Evolutionary conservation across 2,888 invertebrate species (phyloP).

Genomic region (Desoria tigrina): DNA sequence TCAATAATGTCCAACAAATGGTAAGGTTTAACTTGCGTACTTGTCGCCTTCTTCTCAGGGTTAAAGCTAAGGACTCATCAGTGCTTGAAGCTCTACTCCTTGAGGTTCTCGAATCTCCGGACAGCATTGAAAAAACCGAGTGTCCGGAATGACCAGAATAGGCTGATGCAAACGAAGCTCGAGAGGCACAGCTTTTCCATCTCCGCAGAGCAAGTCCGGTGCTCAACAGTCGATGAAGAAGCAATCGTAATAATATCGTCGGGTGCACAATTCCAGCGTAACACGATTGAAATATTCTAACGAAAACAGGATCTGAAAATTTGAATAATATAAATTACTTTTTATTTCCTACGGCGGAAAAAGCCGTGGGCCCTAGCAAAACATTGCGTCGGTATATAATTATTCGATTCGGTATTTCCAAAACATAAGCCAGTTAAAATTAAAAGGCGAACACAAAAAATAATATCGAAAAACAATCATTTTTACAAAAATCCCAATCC

Average conservation of each 20-base stretch:
- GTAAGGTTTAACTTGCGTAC: constrained; percentile 46
- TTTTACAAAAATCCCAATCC: no score
- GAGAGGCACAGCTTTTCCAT: constrained; percentile 58
- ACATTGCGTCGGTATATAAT: no score
- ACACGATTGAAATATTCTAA: constrained; percentile 57
- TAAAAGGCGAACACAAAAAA: no score
- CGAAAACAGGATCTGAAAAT: constrained; percentile 55
- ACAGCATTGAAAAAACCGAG: constrained; percentile 55
- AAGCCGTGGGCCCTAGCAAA: neutral
- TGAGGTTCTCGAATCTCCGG: constrained; percentile 55
- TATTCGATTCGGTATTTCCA: no score
- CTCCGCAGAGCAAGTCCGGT: constrained; percentile 60
- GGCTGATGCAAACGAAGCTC: constrained; percentile 59
- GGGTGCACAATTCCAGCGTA: constrained; percentile 62
- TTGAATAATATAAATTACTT: neutral
- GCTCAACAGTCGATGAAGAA: constrained; percentile 63
- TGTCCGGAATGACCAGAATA: constrained; percentile 53
- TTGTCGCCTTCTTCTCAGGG: constrained; percentile 57
- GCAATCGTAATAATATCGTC: constrained; percentile 61
- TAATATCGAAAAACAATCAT: no score
- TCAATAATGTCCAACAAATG: neutral
- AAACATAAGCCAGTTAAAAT: no score
- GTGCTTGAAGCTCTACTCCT: constrained; percentile 58
- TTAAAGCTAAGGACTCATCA: constrained; percentile 56
- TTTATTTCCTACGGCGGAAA: neutral